Conservation (phyloP, 2,888 invertebrate genomes). For the Diplazon laetatorius region DNA sequence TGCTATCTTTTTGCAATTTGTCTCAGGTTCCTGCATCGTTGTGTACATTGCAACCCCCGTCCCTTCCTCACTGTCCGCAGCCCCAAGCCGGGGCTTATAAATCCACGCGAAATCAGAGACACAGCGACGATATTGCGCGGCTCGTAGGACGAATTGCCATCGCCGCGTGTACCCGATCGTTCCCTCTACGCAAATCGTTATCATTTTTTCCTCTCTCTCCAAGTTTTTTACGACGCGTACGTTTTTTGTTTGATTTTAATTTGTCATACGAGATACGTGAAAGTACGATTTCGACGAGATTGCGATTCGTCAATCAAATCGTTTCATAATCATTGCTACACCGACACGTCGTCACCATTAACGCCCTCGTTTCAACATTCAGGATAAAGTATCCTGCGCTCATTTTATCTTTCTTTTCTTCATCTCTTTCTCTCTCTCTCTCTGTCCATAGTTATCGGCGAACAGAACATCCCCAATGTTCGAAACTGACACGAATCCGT, state of each 20-base stretch:
- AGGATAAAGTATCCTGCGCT: too few relatives aligned
- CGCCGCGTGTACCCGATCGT: conserved; percentile 57
- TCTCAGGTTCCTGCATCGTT: conserved; percentile 38
- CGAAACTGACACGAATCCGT: too few relatives aligned
- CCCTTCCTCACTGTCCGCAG: too few relatives aligned
- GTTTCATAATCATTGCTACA: neutral
- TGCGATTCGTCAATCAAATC: conserved; percentile 14
- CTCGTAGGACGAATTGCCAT: conserved; percentile 59
- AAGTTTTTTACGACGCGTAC: neutral
- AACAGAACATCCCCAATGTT: too few relatives aligned
- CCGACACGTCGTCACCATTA: too few relatives aligned
- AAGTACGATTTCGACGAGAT: neutral
- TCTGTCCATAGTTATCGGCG: too few relatives aligned
- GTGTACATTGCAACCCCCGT: conserved; percentile 6
- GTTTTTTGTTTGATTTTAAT: too few relatives aligned
- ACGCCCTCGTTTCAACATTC: too few relatives aligned
- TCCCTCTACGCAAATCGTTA: conserved; percentile 48
- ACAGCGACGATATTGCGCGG: conserved; percentile 56
- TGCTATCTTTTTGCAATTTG: conserved; percentile 64
- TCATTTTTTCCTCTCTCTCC: neutral
- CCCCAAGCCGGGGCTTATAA: conserved; percentile 51
- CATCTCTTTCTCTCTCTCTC: neutral
- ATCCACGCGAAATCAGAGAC: conserved; percentile 56
- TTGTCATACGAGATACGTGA: conserved; percentile 13
- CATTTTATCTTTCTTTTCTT: neutral